Percentiles rank a stretch among this genome's conserved stretches.
Evolutionary conservation across 2,888 invertebrate genomes (phyloP).

Genomic region (Galeopsomyia nigrocyanea): DNA sequence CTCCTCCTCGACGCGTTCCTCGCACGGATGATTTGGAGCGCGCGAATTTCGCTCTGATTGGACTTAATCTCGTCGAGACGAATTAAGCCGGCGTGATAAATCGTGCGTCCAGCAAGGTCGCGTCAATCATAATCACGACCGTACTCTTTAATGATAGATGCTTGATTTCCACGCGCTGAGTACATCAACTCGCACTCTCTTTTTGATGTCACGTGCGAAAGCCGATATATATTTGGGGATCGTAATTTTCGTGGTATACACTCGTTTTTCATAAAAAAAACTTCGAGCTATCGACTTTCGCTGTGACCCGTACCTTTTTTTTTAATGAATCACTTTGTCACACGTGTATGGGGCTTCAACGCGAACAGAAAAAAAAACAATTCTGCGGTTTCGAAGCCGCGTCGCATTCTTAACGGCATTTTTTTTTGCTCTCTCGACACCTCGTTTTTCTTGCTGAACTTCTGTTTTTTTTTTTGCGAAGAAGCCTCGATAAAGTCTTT

Average conservation of each 20-base stretch:
- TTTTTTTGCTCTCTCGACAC: too few relatives aligned
- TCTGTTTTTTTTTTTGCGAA: too few relatives aligned
- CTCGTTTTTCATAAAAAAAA: not conserved
- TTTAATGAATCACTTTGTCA: constrained; percentile 32
- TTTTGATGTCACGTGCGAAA: too few relatives aligned
- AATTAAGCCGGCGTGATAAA: constrained; percentile 27
- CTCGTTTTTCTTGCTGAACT: too few relatives aligned
- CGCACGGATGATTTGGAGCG: constrained; percentile 17
- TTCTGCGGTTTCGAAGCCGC: too few relatives aligned
- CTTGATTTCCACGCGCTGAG: not conserved
- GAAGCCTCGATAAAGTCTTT: too few relatives aligned
- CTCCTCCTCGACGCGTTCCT: too few relatives aligned
- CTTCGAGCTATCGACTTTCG: not conserved
- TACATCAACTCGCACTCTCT: too few relatives aligned
- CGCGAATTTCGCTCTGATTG: not conserved
- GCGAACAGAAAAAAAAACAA: too few relatives aligned
- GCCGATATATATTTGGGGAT: too few relatives aligned
- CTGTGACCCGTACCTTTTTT: not conserved
- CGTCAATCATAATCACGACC: not conserved
- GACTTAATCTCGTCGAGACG: not conserved
- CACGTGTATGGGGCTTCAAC: constrained; percentile 11
- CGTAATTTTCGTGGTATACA: too few relatives aligned
- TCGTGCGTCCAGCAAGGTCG: not conserved
- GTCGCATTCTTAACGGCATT: too few relatives aligned
- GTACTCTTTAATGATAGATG: not conserved